Evolutionary conservation across 2,888 invertebrate genomes (phyloP).

Genomic region (Gari tellinella): DNA sequence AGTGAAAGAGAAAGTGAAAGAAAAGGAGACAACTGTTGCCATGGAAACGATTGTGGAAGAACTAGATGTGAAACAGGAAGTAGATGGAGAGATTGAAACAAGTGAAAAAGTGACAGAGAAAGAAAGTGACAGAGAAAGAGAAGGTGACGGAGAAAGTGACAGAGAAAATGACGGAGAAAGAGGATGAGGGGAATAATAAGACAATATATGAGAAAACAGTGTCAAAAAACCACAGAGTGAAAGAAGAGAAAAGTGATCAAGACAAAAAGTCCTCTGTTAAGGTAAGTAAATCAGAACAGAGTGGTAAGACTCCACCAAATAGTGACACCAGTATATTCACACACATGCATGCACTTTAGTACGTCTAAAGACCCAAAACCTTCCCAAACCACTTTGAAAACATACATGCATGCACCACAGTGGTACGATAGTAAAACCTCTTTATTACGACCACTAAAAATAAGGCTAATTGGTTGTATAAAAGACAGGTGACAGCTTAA

Average conservation of each 20-base stretch:
- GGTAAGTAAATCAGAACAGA: constrained; percentile 6
- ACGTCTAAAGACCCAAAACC: too few species aligned
- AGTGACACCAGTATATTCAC: too few species aligned
- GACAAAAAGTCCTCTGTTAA: constrained; percentile 7
- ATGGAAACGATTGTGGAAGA: too few species aligned
- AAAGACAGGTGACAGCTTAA: too few species aligned
- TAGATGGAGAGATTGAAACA: constrained; percentile 65
- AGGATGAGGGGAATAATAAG: not conserved
- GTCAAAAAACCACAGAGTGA: constrained; percentile 1
- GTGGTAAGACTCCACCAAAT: too few species aligned
- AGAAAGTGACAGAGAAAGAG: constrained; percentile 14
- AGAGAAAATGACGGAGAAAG: constrained; percentile 8
- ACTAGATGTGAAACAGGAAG: constrained; percentile 39
- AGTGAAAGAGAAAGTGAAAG: constrained; percentile 20
- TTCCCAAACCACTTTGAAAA: too few species aligned
- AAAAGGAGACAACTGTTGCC: constrained; percentile 20
- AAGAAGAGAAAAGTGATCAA: constrained; percentile 13
- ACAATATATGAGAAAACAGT: not conserved
- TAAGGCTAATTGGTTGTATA: too few species aligned
- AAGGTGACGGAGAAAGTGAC: constrained; percentile 12
- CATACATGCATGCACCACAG: too few species aligned
- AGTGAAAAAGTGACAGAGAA: constrained; percentile 62
- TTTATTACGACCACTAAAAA: too few species aligned
- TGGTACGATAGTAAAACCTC: too few species aligned
- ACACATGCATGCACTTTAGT: too few species aligned